These are phyloP conservation scores for Tanaodytes sp. DNA, from an alignment of 2,888 invertebrate genomes.

Conservation along the genomic window DNA sequence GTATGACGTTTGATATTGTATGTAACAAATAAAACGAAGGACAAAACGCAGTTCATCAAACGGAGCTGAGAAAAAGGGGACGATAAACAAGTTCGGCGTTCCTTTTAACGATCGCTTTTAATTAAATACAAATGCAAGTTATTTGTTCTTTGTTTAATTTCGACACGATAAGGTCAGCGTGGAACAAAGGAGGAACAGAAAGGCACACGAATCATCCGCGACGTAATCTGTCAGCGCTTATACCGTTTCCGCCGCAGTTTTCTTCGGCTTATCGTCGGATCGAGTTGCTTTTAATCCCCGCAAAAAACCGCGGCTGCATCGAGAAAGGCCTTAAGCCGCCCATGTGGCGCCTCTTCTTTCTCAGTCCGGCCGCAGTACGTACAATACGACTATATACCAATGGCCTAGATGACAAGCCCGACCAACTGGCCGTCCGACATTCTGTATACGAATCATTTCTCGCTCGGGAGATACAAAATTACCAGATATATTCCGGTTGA, in stretches of 20 bases:
- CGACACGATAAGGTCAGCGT: slow-evolving; percentile 37
- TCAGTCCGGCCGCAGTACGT: slow-evolving; percentile 58
- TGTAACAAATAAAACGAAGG: no score
- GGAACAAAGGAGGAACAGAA: slow-evolving; percentile 43
- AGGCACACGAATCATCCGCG: slow-evolving; percentile 54
- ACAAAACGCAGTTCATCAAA: no score
- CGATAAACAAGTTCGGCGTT: no score
- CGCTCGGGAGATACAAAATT: slow-evolving; percentile 46
- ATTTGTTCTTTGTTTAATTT: slow-evolving; percentile 49
- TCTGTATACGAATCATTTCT: slow-evolving; percentile 57
- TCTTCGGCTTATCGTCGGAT: slow-evolving; percentile 69
- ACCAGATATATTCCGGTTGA: slow-evolving; percentile 22
- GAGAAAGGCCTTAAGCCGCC: slow-evolving; percentile 65
- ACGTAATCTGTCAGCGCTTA: slow-evolving; percentile 67
- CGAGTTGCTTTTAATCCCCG: slow-evolving; percentile 70
- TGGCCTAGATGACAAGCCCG: slow-evolving; percentile 30
- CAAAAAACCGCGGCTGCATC: slow-evolving; percentile 65
- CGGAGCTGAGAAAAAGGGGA: no score
- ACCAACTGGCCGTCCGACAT: slow-evolving; percentile 46
- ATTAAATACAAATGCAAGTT: slow-evolving; percentile 41
- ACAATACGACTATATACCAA: slow-evolving; percentile 47
- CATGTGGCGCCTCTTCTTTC: slow-evolving; percentile 70
- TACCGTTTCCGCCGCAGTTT: slow-evolving; percentile 65
- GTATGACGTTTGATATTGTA: no score
- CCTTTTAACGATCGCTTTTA: no score